Percentiles rank a stretch among this genome's conserved stretches.
These are phyloP conservation scores for Sepiola atlantica DNA, from an alignment of 2,888 invertebrate species.

Conservation along the genomic window DNA sequence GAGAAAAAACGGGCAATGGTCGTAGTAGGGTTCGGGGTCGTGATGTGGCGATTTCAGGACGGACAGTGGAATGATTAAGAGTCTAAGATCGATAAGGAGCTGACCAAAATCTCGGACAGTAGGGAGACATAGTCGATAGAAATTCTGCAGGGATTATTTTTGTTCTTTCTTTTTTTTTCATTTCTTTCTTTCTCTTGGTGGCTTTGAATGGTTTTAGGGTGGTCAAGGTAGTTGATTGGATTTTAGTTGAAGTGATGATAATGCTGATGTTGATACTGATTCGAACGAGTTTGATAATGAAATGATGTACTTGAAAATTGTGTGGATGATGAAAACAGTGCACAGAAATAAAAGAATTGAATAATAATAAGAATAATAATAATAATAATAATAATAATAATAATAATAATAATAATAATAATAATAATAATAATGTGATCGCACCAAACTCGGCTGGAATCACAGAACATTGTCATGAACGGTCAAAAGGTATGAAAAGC, in stretches of 20 bases:
- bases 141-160: background rate
- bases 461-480: too few relatives aligned
- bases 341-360: background rate
- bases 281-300: too few relatives aligned
- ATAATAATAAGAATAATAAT: too few relatives aligned
- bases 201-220: background rate
- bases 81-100: background rate
- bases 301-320: background rate
- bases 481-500: too few relatives aligned
- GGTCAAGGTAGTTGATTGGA: background rate
- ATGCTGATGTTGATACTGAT: background rate
- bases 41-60: background rate
- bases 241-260: background rate
- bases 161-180: too few relatives aligned
- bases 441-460: too few relatives aligned
- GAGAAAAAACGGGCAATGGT: too few relatives aligned
- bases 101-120: background rate
- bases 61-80: conserved; percentile 12
- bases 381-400: too few relatives aligned
- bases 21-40: background rate
- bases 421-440: too few relatives aligned
- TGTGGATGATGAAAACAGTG: background rate
- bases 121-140: background rate
- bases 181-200: background rate
- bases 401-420: background rate